phyloP scores from a whole-genome alignment of 2,113 vertebrate species.

The Nansenia antarctica region DNA sequence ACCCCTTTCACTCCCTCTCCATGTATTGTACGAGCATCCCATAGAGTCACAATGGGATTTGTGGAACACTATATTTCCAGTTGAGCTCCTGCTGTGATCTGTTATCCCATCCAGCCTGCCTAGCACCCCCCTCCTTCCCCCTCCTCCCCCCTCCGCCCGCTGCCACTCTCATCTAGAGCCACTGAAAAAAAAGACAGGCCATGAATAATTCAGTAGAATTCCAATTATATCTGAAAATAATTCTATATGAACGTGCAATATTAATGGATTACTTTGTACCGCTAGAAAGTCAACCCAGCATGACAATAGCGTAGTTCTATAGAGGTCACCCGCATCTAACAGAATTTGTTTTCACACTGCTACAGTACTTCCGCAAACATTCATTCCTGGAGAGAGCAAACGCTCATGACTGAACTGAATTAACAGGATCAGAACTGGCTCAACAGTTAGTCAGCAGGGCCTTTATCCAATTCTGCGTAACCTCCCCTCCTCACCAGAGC shows the following conservation, averaged over 20 bases:
- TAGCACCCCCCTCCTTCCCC: neutral
- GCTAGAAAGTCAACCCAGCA: conserved; percentile 30
- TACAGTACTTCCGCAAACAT: conserved; percentile 3
- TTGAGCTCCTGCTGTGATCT: conserved; percentile 18
- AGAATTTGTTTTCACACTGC: conserved; percentile 26
- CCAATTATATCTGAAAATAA: conserved; percentile 65
- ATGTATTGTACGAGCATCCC: too few species aligned
- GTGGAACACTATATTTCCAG: conserved; percentile 20
- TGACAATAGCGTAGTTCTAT: conserved; percentile 40
- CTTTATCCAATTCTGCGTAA: conserved; percentile 15
- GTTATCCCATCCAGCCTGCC: neutral
- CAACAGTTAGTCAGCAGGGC: conserved; percentile 25
- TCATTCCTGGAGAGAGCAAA: conserved; percentile 43
- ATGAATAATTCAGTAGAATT: conserved; percentile 64
- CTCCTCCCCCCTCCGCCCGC: neutral
- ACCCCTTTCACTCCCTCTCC: conserved; percentile 34
- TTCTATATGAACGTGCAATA: conserved; percentile 63
- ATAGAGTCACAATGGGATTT: conserved; percentile 22
- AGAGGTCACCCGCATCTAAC: conserved; percentile 35
- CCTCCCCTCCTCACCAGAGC: neutral
- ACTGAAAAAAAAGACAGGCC: neutral
- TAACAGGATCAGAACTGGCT: conserved; percentile 18
- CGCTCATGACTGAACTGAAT: conserved; percentile 43
- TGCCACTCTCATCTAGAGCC: conserved; percentile 20
- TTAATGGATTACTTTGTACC: conserved; percentile 56